Evolutionary conservation across 2,113 vertebrate species (phyloP).

Genomic region (Meleagris gallopavo): DNA sequence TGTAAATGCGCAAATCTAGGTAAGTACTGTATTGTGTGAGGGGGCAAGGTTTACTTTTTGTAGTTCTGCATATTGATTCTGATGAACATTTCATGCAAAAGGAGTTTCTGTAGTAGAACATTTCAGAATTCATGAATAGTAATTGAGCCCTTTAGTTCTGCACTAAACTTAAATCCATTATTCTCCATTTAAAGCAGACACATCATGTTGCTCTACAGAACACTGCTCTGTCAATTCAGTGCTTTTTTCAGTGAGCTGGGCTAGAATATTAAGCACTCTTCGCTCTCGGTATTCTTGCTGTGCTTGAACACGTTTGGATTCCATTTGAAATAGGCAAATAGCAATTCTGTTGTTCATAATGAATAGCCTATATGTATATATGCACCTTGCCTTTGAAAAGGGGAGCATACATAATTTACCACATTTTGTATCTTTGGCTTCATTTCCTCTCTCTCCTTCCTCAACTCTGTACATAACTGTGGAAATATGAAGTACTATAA

Average conservation of each 20-base stretch:
- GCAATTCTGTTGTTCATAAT: conserved; percentile 77
- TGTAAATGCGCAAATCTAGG: conserved; percentile 42
- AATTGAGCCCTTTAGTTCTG: conserved; percentile 80
- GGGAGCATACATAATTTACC: conserved; percentile 60
- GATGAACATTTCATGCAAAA: conserved; percentile 83
- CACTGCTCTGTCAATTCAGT: conserved; percentile 75
- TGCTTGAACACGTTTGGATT: conserved; percentile 76
- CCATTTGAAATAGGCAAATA: conserved; percentile 79
- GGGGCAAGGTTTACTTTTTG: conserved; percentile 61
- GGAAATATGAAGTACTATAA: conserved; percentile 69
- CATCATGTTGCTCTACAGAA: conserved; percentile 78
- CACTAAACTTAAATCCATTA: conserved; percentile 83
- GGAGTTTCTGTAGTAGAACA: conserved; percentile 76
- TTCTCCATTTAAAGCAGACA: conserved; percentile 83
- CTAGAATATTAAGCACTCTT: conserved; percentile 78
- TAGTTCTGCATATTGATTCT: conserved; percentile 75
- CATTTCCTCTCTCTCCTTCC: conserved; percentile 1
- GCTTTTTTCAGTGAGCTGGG: conserved; percentile 70
- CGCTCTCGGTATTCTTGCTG: conserved; percentile 75
- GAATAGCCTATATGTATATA: conserved; percentile 72
- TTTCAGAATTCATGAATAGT: conserved; percentile 83
- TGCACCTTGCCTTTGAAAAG: conserved; percentile 73
- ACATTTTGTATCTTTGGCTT: conserved; percentile 69
- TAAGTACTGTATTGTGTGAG: conserved; percentile 46
- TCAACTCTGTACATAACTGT: conserved; percentile 44